Evolutionary conservation across 1,140 invertebrate species (phyloP).

Genomic region (Meteorus sp.): DNA sequence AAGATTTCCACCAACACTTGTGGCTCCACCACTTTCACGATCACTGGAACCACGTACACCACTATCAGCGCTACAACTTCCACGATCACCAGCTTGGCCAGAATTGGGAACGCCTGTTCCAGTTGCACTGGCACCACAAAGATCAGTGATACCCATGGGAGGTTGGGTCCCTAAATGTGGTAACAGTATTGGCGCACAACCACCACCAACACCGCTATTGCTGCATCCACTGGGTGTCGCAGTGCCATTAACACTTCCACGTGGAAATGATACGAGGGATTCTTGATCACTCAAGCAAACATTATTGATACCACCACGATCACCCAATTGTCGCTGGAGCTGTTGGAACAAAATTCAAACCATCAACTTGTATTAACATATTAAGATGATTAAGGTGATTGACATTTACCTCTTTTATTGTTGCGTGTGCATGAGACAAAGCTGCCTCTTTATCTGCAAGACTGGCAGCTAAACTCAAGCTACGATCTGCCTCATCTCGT

Average conservation of each 20-base stretch:
- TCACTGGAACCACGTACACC: slow-evolving; percentile 82
- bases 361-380: not conserved
- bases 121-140: slow-evolving; percentile 41
- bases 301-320: slow-evolving; percentile 63
- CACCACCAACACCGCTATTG: slow-evolving; percentile 54
- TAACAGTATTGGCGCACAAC: slow-evolving; percentile 59
- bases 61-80: slow-evolving; percentile 85
- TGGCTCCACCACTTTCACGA: slow-evolving; percentile 72
- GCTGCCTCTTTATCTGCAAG: slow-evolving; percentile 83
- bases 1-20: slow-evolving; percentile 72
- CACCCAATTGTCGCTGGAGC: slow-evolving; percentile 59
- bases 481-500: slow-evolving; percentile 85
- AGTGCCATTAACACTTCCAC: slow-evolving; percentile 59
- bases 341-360: slow-evolving; percentile 36
- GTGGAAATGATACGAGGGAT: slow-evolving; percentile 53
- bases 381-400: not conserved
- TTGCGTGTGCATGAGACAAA: slow-evolving; percentile 79
- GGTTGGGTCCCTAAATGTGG: slow-evolving; percentile 49
- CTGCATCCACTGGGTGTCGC: slow-evolving; percentile 64
- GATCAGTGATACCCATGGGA: slow-evolving; percentile 45
- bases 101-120: slow-evolving; percentile 50
- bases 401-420: slow-evolving; percentile 72
- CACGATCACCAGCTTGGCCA: slow-evolving; percentile 69
- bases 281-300: slow-evolving; percentile 61
- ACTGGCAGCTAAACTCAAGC: slow-evolving; percentile 81